phyloP scores from a whole-genome alignment of 1,140 invertebrate species.

The Drosophila santomea region DNA sequence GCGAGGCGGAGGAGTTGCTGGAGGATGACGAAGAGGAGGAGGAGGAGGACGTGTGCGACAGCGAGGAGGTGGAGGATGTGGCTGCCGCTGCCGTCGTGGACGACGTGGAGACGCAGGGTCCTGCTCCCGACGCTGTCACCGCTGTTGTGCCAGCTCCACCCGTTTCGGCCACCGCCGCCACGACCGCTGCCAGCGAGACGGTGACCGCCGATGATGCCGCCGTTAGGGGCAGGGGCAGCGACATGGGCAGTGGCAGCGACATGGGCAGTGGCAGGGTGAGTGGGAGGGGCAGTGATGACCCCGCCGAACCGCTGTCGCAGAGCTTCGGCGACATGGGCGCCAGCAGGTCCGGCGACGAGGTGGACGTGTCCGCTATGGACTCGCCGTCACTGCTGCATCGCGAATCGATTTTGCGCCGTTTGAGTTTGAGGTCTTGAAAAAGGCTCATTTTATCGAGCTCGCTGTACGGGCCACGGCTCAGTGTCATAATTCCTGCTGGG shows the following conservation, averaged over 20 bases:
- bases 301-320: constrained; percentile 85
- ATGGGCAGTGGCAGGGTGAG: constrained; percentile 57
- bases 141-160: constrained; percentile 1
- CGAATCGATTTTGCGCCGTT: constrained; percentile 98
- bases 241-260: constrained; percentile 55
- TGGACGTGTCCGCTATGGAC: constrained; percentile 95
- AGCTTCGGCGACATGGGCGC: constrained; percentile 91
- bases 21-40: constrained; percentile 20
- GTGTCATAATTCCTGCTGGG: constrained; percentile 96
- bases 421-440: constrained; percentile 99
- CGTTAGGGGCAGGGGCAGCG: constrained; percentile 34
- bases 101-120: constrained; percentile 43
- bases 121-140: constrained; percentile 15
- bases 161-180: constrained; percentile 46
- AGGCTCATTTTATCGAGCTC: constrained; percentile 99
- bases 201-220: constrained; percentile 35
- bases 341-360: constrained; percentile 93
- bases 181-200: constrained; percentile 48
- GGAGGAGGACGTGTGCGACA: constrained; percentile 27
- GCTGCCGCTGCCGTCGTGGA: constrained; percentile 34
- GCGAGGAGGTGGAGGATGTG: constrained; percentile 49
- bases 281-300: constrained; percentile 61
- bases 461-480: constrained; percentile 95
- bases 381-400: constrained; percentile 98
- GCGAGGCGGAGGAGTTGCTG: constrained; percentile 28